Conservation (phyloP, 2,888 invertebrate species). For the Dorcus hopei region DNA sequence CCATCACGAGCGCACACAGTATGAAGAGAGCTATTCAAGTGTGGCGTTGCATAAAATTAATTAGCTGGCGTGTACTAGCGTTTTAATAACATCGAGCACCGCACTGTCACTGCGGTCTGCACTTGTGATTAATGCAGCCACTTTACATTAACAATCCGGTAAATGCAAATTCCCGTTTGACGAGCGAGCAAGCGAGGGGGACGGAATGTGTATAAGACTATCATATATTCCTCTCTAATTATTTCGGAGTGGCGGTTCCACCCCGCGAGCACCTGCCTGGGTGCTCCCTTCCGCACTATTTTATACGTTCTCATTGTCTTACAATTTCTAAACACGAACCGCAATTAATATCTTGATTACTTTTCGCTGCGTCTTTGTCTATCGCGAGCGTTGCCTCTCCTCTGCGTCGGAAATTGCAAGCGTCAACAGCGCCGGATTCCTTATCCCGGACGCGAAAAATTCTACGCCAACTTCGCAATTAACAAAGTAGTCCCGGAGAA, state of each 20-base stretch:
- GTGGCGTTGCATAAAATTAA: slow-evolving; percentile 52
- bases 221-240: slow-evolving; percentile 20
- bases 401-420: neutral
- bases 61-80: slow-evolving; percentile 48
- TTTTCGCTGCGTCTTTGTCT: slow-evolving; percentile 24
- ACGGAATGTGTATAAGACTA: slow-evolving; percentile 19
- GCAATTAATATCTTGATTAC: slow-evolving; percentile 34
- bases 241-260: slow-evolving; percentile 19
- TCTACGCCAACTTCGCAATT: neutral
- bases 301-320: slow-evolving; percentile 15
- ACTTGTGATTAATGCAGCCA: slow-evolving; percentile 50
- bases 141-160: slow-evolving; percentile 51
- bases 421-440: slow-evolving; percentile 1
- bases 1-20: slow-evolving; percentile 46
- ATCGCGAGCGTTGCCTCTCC: neutral
- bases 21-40: slow-evolving; percentile 47
- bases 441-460: neutral
- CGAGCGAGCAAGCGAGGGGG: slow-evolving; percentile 4
- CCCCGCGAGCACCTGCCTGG: neutral
- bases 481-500: too few relatives aligned
- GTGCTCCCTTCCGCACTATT: neutral
- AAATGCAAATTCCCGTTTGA: slow-evolving; percentile 36
- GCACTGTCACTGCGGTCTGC: slow-evolving; percentile 44
- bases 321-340: slow-evolving; percentile 22
- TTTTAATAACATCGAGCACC: slow-evolving; percentile 46